A percentile compares a stretch with the other conserved stretches of the same genome.
Conservation (phyloP, 2,113 vertebrate genomes). For the Oplegnathus fasciatus region DNA sequence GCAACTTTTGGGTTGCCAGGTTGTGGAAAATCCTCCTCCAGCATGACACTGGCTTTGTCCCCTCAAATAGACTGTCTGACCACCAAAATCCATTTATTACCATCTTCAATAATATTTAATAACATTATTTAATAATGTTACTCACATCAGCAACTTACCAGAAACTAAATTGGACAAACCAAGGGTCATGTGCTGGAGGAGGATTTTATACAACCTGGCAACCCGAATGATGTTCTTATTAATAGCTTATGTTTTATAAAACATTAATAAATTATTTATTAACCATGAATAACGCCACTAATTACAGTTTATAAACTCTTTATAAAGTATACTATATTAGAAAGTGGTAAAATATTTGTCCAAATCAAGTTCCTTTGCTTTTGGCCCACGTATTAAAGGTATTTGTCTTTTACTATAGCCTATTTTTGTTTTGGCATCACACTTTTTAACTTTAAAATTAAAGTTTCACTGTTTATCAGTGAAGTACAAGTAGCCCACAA, state of each 20-base stretch:
- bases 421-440: background rate
- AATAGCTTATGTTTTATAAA: background rate
- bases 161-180: background rate
- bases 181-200: background rate
- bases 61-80: background rate
- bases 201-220: constrained; percentile 17
- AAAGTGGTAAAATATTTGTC: background rate
- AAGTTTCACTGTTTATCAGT: background rate
- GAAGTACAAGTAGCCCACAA: background rate
- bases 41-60: background rate
- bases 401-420: too few species aligned
- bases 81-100: background rate
- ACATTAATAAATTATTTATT: background rate
- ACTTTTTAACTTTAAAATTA: background rate
- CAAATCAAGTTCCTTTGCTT: background rate
- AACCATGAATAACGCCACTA: background rate
- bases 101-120: background rate
- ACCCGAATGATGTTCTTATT: background rate
- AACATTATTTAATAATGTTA: background rate
- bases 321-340: background rate
- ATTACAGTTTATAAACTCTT: background rate
- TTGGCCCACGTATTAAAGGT: background rate
- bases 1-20: constrained; percentile 3
- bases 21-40: background rate
- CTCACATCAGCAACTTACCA: background rate